Base-by-base conservation (phyloP, 2,797 vertebrate genomes). In the Myotis myotis region DNA sequence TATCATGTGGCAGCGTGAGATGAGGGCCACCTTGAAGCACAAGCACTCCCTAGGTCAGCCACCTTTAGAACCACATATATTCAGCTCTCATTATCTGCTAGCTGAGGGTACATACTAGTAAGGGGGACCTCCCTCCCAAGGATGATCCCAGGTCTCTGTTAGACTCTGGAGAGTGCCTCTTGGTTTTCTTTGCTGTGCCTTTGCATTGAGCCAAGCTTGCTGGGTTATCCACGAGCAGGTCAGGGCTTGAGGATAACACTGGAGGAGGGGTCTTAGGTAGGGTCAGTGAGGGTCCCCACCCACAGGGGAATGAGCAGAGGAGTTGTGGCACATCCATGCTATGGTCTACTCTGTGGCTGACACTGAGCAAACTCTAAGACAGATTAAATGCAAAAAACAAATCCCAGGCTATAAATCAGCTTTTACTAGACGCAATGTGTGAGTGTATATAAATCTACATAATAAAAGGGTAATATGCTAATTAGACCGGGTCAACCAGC, bases 211-310 rank as follows among this genome's bases (percentile, higher is more conserved):
- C 47, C 76, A 47, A 47, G 78, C 8, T 91, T 30, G 23, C 6
- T 2, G 9, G 44, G 57, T 13, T 23, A 55, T 25, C 57, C 1
- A 6, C 55, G 72, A 33, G 44, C 41, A 70, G n/a, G 44, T 22
- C 75, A 44, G 0, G 0, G 28, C 10, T 19, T 30, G 17, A 22
- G 60, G 22, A 41, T 30, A 16, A 22, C 0, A 1, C 1, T 36
- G 71, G n/a, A 22, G 0, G 41, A 12, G 15, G 38, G 1, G n/a
- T 22, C 10, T 23, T 3, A 41, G n/a, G 44, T 0, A 11, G 53
- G 28, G 16, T 7, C 66, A 20, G 23, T 6, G 72, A 89, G 80
- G 44, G 66, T 6, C 55, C 36, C 71, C 57, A 23, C 10, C 19
- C 25, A 16, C 7, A 72, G 81, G 19, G 38, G 13, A 83, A 22